Percentiles rank a stretch among this genome's conserved stretches.
Evolutionary conservation across 2,888 invertebrate genomes (phyloP).

Genomic region (Drosophila recens): DNA sequence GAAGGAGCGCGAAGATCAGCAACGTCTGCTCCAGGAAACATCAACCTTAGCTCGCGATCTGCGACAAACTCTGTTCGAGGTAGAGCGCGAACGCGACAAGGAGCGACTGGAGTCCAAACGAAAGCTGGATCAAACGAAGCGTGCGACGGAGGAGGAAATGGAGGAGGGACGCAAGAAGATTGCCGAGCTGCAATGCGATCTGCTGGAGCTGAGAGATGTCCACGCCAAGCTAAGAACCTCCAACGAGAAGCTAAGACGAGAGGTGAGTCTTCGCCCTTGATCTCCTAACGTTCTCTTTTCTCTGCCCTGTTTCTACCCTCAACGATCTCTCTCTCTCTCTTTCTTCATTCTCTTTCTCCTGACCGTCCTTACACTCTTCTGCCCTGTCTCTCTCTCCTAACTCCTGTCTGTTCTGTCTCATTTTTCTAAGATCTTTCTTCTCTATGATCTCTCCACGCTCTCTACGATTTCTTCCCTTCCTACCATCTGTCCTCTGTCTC

Average conservation of each 20-base stretch:
- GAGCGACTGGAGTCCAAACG: constrained; percentile 94
- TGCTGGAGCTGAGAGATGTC: constrained; percentile 94
- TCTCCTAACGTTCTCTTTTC: too few relatives aligned
- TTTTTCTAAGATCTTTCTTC: background rate
- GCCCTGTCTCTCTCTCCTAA: background rate
- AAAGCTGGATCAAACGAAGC: constrained; percentile 93
- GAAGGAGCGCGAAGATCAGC: constrained; percentile 96
- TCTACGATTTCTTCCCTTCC: background rate
- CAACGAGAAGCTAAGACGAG: constrained; percentile 94
- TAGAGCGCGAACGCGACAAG: constrained; percentile 95
- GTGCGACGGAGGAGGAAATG: constrained; percentile 94
- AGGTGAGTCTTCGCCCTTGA: constrained; percentile 82
- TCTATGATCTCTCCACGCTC: background rate
- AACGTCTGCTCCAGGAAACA: constrained; percentile 94
- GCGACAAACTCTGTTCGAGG: constrained; percentile 94
- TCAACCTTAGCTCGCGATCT: constrained; percentile 95
- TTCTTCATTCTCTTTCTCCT: background rate
- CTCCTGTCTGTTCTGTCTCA: too few relatives aligned
- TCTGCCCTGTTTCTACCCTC: too few relatives aligned
- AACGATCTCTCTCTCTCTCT: background rate
- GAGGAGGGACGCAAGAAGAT: constrained; percentile 95
- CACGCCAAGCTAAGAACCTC: constrained; percentile 96
- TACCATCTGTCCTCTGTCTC: background rate
- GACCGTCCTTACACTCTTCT: background rate
- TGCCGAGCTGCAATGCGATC: constrained; percentile 93